Conservation (phyloP, 2,797 vertebrate genomes). For the Leptodactylus fallax region DNA sequence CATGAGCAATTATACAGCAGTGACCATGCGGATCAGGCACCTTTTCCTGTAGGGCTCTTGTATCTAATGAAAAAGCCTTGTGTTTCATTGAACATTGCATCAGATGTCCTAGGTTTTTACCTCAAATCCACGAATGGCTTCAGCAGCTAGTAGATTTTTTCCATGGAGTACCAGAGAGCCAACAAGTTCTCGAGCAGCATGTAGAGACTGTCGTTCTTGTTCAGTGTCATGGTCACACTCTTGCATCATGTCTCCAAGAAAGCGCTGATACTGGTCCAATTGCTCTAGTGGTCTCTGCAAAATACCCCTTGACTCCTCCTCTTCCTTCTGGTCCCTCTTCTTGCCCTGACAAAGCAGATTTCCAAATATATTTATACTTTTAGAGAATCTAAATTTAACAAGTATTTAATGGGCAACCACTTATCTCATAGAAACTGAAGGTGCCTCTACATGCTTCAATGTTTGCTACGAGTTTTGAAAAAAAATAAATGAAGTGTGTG, state of each 20-base stretch:
- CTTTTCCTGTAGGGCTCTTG: not conserved
- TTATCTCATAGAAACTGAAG: not conserved
- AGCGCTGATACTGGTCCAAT: conserved; percentile 83
- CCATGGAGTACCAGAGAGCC: conserved; percentile 83
- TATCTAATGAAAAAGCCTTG: not conserved
- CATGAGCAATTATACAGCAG: too few species aligned
- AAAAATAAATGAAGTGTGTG: too few species aligned
- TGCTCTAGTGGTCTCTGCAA: conserved; percentile 83
- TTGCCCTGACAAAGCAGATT: conserved; percentile 44
- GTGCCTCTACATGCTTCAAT: too few species aligned
- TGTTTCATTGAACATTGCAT: not conserved
- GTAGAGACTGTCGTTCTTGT: conserved; percentile 73
- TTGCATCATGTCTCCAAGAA: conserved; percentile 84
- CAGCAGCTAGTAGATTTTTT: conserved; percentile 86
- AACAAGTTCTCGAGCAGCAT: conserved; percentile 84
- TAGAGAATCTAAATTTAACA: not conserved
- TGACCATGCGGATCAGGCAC: too few species aligned
- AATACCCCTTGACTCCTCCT: conserved; percentile 78
- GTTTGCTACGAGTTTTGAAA: too few species aligned
- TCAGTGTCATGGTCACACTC: conserved; percentile 79
- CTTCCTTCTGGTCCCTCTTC: conserved; percentile 61
- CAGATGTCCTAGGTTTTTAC: conserved; percentile 68
- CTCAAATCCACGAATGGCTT: conserved; percentile 90
- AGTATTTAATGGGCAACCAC: not conserved
- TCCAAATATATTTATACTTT: not conserved